Conservation (phyloP, 2,888 invertebrate genomes). For the Himalopsyche kuldschensis region DNA sequence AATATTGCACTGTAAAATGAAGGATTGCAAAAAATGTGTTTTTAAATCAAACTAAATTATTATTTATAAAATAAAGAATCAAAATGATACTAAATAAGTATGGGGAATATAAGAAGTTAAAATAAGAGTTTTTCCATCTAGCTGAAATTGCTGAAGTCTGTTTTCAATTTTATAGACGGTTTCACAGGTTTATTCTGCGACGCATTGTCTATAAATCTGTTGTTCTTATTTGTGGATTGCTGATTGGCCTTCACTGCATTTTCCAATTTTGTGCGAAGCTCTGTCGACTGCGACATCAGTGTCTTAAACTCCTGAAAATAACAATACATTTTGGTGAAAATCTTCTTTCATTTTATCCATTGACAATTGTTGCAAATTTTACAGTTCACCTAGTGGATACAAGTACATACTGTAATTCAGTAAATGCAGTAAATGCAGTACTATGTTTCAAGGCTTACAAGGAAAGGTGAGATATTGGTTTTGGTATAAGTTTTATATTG, state of each 20-base stretch:
- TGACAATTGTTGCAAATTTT: not conserved
- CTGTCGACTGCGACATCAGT: slow-evolving; percentile 82
- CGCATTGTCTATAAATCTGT: slow-evolving; percentile 33
- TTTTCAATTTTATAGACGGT: slow-evolving; percentile 89
- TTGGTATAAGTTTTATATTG: too few species aligned
- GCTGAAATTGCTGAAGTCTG: slow-evolving; percentile 92
- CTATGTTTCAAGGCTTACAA: too few species aligned
- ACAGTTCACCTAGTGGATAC: too few species aligned
- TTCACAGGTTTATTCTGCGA: slow-evolving; percentile 49
- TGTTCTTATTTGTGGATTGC: slow-evolving; percentile 48
- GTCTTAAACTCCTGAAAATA: slow-evolving; percentile 79
- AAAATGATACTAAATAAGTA: not conserved
- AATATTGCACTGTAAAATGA: not conserved
- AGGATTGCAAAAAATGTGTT: not conserved
- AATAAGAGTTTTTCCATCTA: slow-evolving; percentile 45
- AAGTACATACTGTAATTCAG: too few species aligned
- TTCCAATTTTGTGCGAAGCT: slow-evolving; percentile 81
- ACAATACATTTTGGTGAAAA: too few species aligned
- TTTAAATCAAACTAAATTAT: not conserved
- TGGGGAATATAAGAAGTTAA: not conserved
- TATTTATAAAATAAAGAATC: not conserved
- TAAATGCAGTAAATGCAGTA: too few species aligned
- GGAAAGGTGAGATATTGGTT: too few species aligned
- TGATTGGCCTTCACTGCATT: slow-evolving; percentile 78
- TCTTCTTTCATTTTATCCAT: too few species aligned